phyloP scores from a whole-genome alignment of 2,797 vertebrate species.

The Streptopelia turtur region DNA sequence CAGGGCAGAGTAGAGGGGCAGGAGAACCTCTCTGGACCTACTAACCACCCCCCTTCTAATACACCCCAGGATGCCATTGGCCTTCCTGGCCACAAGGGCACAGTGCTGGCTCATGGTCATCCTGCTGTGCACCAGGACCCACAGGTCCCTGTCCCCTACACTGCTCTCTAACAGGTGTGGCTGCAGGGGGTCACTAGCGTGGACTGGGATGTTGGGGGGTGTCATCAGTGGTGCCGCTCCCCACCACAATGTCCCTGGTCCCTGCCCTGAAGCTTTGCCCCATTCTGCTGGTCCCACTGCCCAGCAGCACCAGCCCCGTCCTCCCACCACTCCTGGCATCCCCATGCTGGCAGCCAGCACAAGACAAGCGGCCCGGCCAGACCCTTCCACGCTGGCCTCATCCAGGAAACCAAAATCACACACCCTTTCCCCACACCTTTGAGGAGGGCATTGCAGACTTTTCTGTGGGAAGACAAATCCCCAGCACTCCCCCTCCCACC shows the following conservation, averaged over 20 bases:
- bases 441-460: background rate
- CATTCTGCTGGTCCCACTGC: background rate
- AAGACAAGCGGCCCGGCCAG: background rate
- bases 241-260: accelerated
- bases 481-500: background rate
- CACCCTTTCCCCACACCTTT: accelerated
- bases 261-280: accelerated
- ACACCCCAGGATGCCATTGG: no score
- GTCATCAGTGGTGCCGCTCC: accelerated
- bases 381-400: background rate
- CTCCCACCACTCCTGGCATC: background rate
- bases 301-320: no score
- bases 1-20: no score
- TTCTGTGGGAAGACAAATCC: background rate
- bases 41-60: no score
- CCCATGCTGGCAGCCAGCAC: accelerated
- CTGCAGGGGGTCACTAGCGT: no score
- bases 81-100: no score
- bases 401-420: background rate
- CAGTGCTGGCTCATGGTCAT: no score
- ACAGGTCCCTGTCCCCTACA: no score
- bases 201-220: accelerated
- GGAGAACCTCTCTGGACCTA: no score
- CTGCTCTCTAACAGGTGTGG: no score
- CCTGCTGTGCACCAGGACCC: no score